Evolutionary conservation across 2,888 invertebrate species (phyloP), one percentile per base, ranked within the genome.

Genomic region (Sphaeridia pumilis): DNA sequence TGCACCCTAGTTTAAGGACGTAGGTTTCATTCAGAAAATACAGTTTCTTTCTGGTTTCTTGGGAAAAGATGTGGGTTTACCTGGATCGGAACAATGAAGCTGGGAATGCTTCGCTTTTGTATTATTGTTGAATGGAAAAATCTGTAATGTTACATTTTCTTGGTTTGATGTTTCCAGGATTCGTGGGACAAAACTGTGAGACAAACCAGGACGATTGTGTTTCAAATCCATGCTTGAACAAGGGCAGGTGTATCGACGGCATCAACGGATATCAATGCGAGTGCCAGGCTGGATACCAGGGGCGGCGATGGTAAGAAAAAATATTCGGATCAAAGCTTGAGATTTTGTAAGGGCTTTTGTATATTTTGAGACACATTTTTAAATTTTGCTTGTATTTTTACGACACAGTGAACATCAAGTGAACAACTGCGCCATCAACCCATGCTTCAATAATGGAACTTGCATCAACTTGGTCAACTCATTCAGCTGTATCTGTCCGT

Each of bases 391-490:
- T 44, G 26, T 25, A 24, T 5, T 44, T 44, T n/a, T n/a, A n/a
- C n/a, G n/a, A n/a, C n/a, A 86, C 67, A 95, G 94, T 72, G 87
- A 92, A 72, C 87, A 86, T 17, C 88, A 93, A 70, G 88, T 93
- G 68, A 86, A 92, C 72, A 90, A 92, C 68, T 92, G 92, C 69
- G 79, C 83, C 21, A 86, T 84, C 59, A 89, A 81, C 70, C 89
- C 87, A 0, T 90, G 87, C 69, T 89, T 87, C 47, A 93, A 87
- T 68, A 84, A 84, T 17, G 90, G 89, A 25, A 78, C 80, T 44
- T 92, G 92, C 70, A 82, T 82, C 63, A 90, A 92, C 70, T 77
- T 84, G 71, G 85, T 89, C 70, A 89, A 88, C 69, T 82, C 84
- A 0, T 92, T 87, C 71, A 81, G 82, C 59, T 93, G 93, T 70